Percentiles rank a stretch among this genome's conserved stretches.
Conservation (phyloP, 2,113 vertebrate genomes). For the Corythaixoides concolor region DNA sequence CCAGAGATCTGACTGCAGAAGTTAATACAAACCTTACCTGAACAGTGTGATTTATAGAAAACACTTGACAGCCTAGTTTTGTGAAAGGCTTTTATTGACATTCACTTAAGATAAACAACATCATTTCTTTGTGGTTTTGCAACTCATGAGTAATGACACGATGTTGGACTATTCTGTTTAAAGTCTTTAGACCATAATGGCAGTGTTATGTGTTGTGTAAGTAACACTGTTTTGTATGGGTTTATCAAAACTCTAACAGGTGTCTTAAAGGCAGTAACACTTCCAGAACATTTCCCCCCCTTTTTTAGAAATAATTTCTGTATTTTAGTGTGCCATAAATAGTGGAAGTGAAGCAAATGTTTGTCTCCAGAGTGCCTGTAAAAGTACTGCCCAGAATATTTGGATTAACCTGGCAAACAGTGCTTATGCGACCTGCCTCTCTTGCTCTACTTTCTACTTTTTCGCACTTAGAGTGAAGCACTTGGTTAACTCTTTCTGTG, state of each 20-base stretch:
- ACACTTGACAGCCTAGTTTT: neutral
- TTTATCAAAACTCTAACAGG: neutral
- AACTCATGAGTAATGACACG: neutral
- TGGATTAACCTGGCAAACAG: neutral
- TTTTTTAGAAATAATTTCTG: neutral
- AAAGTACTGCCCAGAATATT: neutral
- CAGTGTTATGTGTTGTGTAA: neutral
- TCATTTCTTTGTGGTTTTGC: slow-evolving; percentile 7
- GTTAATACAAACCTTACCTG: neutral
- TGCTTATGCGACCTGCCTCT: neutral
- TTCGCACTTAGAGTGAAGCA: neutral
- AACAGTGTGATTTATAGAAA: neutral
- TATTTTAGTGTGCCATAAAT: neutral
- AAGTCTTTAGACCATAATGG: neutral
- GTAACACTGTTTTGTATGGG: neutral
- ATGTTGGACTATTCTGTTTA: neutral
- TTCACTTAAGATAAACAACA: neutral
- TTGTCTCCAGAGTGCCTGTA: neutral
- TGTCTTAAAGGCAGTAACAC: neutral
- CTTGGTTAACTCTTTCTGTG: neutral
- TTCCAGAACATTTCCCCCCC: neutral
- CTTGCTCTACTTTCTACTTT: neutral
- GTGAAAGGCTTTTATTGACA: neutral
- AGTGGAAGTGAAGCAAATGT: neutral
- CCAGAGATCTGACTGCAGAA: neutral